These are phyloP conservation scores for Leucopsar rothschildi DNA, from an alignment of 2,113 vertebrate genomes.

Conservation along the genomic window DNA sequence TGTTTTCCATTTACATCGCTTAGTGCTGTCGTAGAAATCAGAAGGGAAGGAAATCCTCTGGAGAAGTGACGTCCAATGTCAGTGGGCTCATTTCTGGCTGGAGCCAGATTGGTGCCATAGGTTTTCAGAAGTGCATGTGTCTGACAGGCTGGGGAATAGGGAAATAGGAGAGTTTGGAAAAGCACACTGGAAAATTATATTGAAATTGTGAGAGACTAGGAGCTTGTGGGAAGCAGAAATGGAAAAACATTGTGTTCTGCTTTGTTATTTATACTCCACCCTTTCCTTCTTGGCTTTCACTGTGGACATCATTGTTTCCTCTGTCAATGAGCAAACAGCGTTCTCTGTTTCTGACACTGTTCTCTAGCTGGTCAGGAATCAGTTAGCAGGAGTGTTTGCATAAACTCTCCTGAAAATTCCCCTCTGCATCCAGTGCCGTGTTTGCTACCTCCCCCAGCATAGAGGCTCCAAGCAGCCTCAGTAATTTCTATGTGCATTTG, in stretches of 20 bases:
- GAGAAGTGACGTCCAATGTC: not conserved
- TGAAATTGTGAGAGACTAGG: not conserved
- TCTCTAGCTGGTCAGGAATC: not conserved
- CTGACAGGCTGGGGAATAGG: not conserved
- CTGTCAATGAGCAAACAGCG: not conserved
- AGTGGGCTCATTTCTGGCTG: not conserved
- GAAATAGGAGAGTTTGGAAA: slow-evolving; percentile 7
- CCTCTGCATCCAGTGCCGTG: accelerated
- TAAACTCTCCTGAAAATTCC: not conserved
- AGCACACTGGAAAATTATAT: slow-evolving; percentile 9
- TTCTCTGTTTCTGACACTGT: not conserved
- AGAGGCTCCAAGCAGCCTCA: not conserved
- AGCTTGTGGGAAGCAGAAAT: slow-evolving; percentile 40
- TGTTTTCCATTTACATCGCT: not conserved
- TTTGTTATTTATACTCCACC: slow-evolving; percentile 53
- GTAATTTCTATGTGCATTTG: not conserved
- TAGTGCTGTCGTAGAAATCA: not conserved
- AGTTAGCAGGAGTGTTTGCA: not conserved
- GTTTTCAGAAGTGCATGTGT: not conserved
- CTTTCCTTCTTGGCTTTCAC: slow-evolving; percentile 44
- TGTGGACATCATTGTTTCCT: slow-evolving; percentile 37
- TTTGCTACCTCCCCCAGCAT: not conserved
- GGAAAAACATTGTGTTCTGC: slow-evolving; percentile 49
- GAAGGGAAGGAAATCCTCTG: slow-evolving; percentile 40
- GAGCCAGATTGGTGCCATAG: not conserved